Base-by-base conservation (phyloP, 2,888 invertebrate species). In the Polyommatus icarus region DNA sequence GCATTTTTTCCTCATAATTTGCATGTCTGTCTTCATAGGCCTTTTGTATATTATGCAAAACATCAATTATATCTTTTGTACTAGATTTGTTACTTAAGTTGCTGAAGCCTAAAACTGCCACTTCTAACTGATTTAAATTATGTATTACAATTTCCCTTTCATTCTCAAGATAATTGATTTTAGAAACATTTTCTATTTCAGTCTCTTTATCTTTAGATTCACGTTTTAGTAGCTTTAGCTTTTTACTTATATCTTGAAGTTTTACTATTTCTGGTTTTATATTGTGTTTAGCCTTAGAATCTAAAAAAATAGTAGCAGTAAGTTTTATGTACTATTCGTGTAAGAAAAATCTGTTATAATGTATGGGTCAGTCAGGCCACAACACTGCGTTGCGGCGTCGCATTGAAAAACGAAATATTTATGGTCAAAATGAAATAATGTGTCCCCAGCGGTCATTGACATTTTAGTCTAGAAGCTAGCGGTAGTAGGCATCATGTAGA, bases 211-310 rank as follows among this genome's bases (percentile, higher is more conserved):
- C 88, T 32, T 89, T 87, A 67, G 84, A 4, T 84, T 83, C 87
- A 87, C 18, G 86, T 87, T 1, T 80, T 75, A 18, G 89, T 89
- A 75, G 91, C 78, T 79, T 89, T 85, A 79, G 88, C 83, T 81
- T 89, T 88, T 78, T 76, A 77, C 91, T 90, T 76, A 87, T 84
- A 78, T 85, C 86, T 81, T 90, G 85, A 71, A 93, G 84, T 81
- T 88, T 87, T 18, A 87, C 88, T 77, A 92, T 75, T 82, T 93
- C 94, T 82, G 89, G 87, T 85, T 89, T 91, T 85, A 94, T 91
- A 80, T 93, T 90, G 83, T 92, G 93, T n/a, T 90, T 89, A 78
- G 92, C 90, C 84, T 85, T 91, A 0, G 93, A 92, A 82, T 93
- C 94, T 94, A 80, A 77, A 80, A 77, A 84, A 77, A 81, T 78